These are phyloP conservation scores for Theristus sp. DNA, from an alignment of 2,888 invertebrate genomes.

Conservation along the genomic window DNA sequence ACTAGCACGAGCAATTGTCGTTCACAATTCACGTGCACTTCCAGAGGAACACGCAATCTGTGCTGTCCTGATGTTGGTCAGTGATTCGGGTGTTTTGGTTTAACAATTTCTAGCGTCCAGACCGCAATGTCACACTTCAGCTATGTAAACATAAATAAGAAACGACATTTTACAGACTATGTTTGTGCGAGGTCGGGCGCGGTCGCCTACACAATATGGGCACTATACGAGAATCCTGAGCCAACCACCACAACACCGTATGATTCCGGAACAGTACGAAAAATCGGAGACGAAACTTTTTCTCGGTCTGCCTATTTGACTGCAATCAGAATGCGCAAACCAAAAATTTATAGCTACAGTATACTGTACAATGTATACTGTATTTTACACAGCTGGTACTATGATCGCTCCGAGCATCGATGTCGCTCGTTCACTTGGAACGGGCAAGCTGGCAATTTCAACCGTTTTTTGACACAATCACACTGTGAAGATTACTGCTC, in stretches of 20 bases:
- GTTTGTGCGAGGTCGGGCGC: neutral
- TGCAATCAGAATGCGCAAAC: too few relatives aligned
- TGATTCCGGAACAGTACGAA: neutral
- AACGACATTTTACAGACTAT: neutral
- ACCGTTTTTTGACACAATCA: neutral
- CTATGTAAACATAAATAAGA: neutral
- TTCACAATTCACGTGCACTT: slow-evolving; percentile 25
- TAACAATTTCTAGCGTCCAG: too few relatives aligned
- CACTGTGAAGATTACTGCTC: neutral
- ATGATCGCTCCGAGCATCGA: slow-evolving; percentile 16
- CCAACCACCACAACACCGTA: neutral
- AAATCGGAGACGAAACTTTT: too few relatives aligned
- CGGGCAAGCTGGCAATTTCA: neutral
- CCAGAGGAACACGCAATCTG: slow-evolving; percentile 26
- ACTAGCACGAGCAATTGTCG: slow-evolving; percentile 14
- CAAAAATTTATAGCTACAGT: neutral
- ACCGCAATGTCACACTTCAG: too few relatives aligned
- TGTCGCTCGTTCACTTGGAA: neutral
- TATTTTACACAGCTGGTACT: slow-evolving; percentile 17
- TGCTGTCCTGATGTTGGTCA: slow-evolving; percentile 22
- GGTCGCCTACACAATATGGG: neutral
- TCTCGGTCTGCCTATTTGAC: too few relatives aligned
- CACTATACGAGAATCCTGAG: neutral
- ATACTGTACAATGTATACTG: neutral
- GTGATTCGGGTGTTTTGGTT: too few relatives aligned